Evolutionary conservation across 2,888 invertebrate species (phyloP).

Genomic region (Campaea margaritaria): DNA sequence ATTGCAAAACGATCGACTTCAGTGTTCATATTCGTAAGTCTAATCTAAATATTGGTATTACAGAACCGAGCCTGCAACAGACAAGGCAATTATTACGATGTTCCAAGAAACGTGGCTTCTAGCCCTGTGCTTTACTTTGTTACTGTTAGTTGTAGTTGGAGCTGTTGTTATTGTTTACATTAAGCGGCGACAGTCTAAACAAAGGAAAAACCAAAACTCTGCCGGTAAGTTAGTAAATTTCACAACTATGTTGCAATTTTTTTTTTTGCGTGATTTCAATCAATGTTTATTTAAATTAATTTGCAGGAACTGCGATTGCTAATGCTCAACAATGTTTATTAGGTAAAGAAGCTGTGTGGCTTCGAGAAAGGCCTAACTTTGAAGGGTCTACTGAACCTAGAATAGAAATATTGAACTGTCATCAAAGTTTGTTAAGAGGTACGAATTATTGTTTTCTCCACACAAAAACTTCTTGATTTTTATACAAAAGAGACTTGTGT

Average conservation of each 20-base stretch:
- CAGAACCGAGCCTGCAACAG: constrained; percentile 80
- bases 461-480: too few species aligned
- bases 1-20: too few species aligned
- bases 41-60: constrained; percentile 56
- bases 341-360: constrained; percentile 80
- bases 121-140: constrained; percentile 72
- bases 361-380: constrained; percentile 74
- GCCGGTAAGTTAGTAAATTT: constrained; percentile 55
- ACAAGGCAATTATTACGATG: constrained; percentile 78
- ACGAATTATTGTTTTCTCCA: constrained; percentile 34
- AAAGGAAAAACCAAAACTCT: constrained; percentile 73
- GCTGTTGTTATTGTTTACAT: constrained; percentile 73
- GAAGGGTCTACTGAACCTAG: constrained; percentile 78
- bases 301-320: constrained; percentile 68
- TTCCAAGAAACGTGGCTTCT: constrained; percentile 82
- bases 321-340: constrained; percentile 79
- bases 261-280: too few species aligned
- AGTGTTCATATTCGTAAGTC: background rate
- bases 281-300: background rate
- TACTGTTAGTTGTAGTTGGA: constrained; percentile 71
- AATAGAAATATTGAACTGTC: constrained; percentile 79
- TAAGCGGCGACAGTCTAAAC: constrained; percentile 70
- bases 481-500: too few species aligned
- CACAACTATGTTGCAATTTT: background rate
- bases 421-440: constrained; percentile 76